Evolutionary conservation across 1,140 invertebrate species (phyloP).

Genomic region (Wasmannia auropunctata): DNA sequence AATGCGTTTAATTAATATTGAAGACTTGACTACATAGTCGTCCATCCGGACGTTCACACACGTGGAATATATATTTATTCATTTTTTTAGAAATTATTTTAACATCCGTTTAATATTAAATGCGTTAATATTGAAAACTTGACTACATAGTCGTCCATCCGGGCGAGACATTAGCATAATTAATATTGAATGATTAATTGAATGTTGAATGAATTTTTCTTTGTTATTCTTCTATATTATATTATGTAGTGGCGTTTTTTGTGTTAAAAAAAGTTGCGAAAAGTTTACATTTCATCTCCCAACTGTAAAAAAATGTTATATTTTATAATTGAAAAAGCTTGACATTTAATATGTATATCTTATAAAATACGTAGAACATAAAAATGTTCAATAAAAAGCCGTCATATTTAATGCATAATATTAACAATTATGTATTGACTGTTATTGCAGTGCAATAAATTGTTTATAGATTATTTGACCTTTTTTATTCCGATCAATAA

Average conservation of each 20-base stretch:
- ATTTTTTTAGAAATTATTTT: not conserved
- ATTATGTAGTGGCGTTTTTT: not conserved
- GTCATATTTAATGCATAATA: not conserved
- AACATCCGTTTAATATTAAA: not conserved
- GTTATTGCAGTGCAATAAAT: no score
- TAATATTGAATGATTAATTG: not conserved
- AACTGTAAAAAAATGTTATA: not conserved
- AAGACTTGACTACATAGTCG: no score
- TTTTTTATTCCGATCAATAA: not conserved
- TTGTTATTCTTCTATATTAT: not conserved
- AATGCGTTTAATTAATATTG: not conserved
- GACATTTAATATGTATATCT: not conserved
- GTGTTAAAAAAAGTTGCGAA: not conserved
- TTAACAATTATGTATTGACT: not conserved
- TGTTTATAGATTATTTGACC: not conserved
- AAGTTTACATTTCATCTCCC: not conserved
- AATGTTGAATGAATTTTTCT: not conserved
- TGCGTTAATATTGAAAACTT: no score
- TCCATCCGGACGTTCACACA: no score
- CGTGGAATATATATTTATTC: not conserved
- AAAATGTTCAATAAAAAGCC: not conserved
- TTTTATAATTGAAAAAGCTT: no score
- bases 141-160: no score
- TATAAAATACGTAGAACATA: not conserved
- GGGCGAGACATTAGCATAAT: no score